A percentile compares a stretch with the other conserved stretches of the same genome.
These are phyloP conservation scores for Menidia beryllina DNA, from an alignment of 2,113 vertebrate genomes.

Conservation along the genomic window DNA sequence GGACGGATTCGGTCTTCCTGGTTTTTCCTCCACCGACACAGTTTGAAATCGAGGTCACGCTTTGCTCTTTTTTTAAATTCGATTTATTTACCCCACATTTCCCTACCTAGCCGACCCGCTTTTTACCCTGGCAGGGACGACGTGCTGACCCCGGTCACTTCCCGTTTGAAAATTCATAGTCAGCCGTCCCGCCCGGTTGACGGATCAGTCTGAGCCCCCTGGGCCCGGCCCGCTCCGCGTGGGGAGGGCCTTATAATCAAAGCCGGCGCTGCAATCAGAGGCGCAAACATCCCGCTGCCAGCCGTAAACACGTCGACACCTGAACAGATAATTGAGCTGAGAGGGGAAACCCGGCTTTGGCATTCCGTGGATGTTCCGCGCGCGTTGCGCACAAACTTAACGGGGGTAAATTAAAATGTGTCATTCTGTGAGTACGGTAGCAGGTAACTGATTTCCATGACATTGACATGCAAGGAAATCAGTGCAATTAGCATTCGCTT, in stretches of 20 bases:
- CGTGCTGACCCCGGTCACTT: constrained; percentile 7
- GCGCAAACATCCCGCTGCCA: constrained; percentile 52
- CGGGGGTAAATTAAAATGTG: not conserved
- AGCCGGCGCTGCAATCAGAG: constrained; percentile 52
- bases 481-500: not conserved
- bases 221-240: constrained; percentile 43
- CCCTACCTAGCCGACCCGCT: no score
- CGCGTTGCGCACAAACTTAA: constrained; percentile 1
- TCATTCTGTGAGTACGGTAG: not conserved
- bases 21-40: constrained; percentile 25
- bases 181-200: constrained; percentile 13
- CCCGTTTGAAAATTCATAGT: constrained; percentile 38
- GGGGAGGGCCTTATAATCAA: constrained; percentile 47
- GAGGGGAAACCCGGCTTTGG: constrained; percentile 24
- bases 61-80: constrained; percentile 14
- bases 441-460: not conserved
- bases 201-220: constrained; percentile 26
- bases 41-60: constrained; percentile 27
- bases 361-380: constrained; percentile 13
- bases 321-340: constrained; percentile 35
- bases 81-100: not conserved
- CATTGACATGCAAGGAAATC: not conserved
- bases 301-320: constrained; percentile 7
- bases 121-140: constrained; percentile 1
- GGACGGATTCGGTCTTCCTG: constrained; percentile 2